phyloP scores from a whole-genome alignment of 1,140 invertebrate species.

The Bacillus rossius region DNA sequence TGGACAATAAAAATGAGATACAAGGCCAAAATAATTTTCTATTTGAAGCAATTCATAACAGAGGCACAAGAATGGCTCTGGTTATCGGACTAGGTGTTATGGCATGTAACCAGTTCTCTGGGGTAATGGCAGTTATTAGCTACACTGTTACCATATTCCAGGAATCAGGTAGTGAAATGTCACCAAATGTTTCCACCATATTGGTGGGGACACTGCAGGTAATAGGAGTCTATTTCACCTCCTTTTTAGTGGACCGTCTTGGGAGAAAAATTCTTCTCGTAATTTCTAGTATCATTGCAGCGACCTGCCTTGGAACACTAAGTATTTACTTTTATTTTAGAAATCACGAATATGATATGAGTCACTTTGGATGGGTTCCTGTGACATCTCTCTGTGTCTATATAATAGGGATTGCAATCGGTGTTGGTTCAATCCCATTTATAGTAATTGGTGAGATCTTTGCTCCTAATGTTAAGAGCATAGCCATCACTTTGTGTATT shows the following conservation, averaged over 20 bases:
- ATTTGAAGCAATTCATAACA: constrained; percentile 42
- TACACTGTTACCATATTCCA: constrained; percentile 55
- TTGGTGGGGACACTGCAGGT: constrained; percentile 44
- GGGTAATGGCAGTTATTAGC: constrained; percentile 41
- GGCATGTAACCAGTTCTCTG: constrained; percentile 38
- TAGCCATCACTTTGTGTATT: constrained; percentile 68
- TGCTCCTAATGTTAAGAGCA: constrained; percentile 69
- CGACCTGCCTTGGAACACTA: constrained; percentile 37
- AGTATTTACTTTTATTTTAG: constrained; percentile 43
- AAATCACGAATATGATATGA: constrained; percentile 27
- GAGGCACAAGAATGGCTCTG: constrained; percentile 37
- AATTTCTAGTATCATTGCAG: constrained; percentile 45
- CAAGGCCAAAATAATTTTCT: background rate
- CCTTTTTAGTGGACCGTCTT: constrained; percentile 50
- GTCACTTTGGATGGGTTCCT: constrained; percentile 44
- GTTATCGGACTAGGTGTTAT: constrained; percentile 43
- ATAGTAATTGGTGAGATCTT: constrained; percentile 59
- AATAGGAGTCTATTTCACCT: constrained; percentile 43
- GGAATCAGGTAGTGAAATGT: constrained; percentile 42
- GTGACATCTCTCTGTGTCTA: constrained; percentile 48
- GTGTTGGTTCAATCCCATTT: constrained; percentile 49
- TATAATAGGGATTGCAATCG: constrained; percentile 47
- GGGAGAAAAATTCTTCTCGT: constrained; percentile 52
- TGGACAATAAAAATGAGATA: no score
- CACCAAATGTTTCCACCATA: constrained; percentile 46